Conservation (phyloP, 2,888 invertebrate genomes). For the Erynnis tages region DNA sequence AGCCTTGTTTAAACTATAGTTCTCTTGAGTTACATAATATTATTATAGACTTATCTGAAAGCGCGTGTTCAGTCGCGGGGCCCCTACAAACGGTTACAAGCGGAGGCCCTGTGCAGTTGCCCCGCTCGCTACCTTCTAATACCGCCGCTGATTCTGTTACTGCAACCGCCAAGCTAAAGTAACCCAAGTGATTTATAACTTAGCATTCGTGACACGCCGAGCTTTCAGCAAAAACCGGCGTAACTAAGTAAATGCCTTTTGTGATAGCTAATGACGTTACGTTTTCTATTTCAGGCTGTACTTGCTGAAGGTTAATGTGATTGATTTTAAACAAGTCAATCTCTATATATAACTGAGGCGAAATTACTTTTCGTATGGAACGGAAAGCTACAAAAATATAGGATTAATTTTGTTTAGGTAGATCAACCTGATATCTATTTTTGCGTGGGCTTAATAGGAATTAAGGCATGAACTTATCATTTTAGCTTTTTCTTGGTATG, state of each 20-base stretch:
- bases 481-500: no score
- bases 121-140: no score
- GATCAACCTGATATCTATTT: background rate
- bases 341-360: slow-evolving; percentile 15
- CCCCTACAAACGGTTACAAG: no score
- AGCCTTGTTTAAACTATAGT: no score
- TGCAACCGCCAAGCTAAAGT: slow-evolving; percentile 43
- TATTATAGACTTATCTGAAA: no score
- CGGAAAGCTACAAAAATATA: slow-evolving; percentile 1
- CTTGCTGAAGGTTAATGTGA: slow-evolving; percentile 19
- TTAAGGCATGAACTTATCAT: no score
- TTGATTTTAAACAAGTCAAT: slow-evolving; percentile 23
- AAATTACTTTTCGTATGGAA: slow-evolving; percentile 7
- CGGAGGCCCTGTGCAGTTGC: no score
- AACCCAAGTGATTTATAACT: slow-evolving; percentile 66
- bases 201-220: slow-evolving; percentile 59
- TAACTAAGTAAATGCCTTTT: slow-evolving; percentile 55
- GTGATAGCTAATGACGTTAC: slow-evolving; percentile 46
- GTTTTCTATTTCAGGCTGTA: slow-evolving; percentile 38
- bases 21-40: no score
- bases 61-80: no score
- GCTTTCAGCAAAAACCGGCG: slow-evolving; percentile 53
- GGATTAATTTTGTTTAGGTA: background rate
- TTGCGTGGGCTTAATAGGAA: no score
- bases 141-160: no score